Evolutionary conservation across 2,797 vertebrate species (phyloP).

Genomic region (Pangasius krempfi): DNA sequence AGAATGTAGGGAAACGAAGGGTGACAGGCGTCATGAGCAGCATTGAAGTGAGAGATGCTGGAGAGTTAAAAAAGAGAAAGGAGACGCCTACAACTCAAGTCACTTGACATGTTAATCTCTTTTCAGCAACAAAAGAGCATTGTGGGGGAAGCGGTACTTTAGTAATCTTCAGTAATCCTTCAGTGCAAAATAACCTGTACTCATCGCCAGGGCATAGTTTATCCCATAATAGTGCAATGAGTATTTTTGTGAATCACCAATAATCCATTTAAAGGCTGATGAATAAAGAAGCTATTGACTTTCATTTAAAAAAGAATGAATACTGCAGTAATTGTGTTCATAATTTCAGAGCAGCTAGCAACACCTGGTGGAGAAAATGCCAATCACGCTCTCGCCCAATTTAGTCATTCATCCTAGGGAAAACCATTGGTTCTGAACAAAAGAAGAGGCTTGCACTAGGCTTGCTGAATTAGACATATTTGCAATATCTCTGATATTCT

Average conservation of each 20-base stretch:
- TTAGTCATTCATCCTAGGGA: conserved; percentile 4
- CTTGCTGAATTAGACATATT: background rate
- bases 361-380: conserved; percentile 53
- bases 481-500: background rate
- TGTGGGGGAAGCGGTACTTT: conserved; percentile 67
- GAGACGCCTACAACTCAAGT: conserved; percentile 73
- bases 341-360: background rate
- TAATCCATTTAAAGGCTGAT: background rate
- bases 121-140: conserved; percentile 76
- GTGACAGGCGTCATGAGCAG: conserved; percentile 53
- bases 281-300: background rate
- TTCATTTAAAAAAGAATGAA: background rate
- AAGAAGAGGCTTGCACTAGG: background rate
- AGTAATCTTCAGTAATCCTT: conserved; percentile 75
- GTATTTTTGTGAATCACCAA: background rate
- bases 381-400: conserved; percentile 1
- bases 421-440: background rate
- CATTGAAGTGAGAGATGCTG: conserved; percentile 58
- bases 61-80: conserved; percentile 51
- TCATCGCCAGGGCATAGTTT: conserved; percentile 21
- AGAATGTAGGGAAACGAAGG: conserved; percentile 55
- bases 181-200: conserved; percentile 37
- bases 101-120: conserved; percentile 84
- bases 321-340: background rate
- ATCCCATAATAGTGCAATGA: conserved; percentile 1